A percentile compares a stretch with the other conserved stretches of the same genome.
These are phyloP conservation scores for Crocodylus rhombifer DNA, from an alignment of 2,797 vertebrate genomes.

Conservation along the genomic window DNA sequence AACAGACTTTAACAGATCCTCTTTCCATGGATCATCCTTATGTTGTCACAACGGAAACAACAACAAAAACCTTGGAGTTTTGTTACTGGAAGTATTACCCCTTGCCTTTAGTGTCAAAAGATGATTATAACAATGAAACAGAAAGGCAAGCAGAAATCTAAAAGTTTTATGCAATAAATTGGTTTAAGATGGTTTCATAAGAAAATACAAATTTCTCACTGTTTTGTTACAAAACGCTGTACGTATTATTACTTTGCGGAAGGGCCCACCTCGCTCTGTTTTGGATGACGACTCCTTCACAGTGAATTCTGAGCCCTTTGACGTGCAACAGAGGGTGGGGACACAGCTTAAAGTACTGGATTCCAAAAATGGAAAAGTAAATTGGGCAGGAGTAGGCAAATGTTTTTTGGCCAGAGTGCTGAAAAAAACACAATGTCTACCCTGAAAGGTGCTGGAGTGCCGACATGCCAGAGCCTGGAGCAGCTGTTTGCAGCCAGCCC, in stretches of 20 bases:
- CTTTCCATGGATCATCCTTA: neutral
- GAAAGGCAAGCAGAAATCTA: neutral
- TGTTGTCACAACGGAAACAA: conserved; percentile 10
- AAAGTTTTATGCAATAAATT: neutral
- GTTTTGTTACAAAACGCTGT: neutral
- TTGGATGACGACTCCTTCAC: accelerated
- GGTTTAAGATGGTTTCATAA: neutral
- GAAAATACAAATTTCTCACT: neutral
- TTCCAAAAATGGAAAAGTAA: neutral
- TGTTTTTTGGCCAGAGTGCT: too few species aligned
- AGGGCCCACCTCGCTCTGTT: neutral
- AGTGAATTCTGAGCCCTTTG: neutral
- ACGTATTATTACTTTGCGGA: neutral
- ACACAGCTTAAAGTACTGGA: neutral
- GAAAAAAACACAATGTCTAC: too few species aligned
- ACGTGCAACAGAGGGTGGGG: neutral
- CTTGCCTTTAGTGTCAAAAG: neutral
- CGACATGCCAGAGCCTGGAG: too few species aligned
- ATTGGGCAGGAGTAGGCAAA: too few species aligned
- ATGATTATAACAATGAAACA: neutral
- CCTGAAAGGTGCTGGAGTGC: too few species aligned
- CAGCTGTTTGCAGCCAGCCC: too few species aligned
- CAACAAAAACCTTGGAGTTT: neutral
- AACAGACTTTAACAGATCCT: conserved; percentile 18
- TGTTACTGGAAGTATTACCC: conserved; percentile 18